Evolutionary conservation across 1,140 invertebrate genomes (phyloP).

Genomic region (Drosophila varians): DNA sequence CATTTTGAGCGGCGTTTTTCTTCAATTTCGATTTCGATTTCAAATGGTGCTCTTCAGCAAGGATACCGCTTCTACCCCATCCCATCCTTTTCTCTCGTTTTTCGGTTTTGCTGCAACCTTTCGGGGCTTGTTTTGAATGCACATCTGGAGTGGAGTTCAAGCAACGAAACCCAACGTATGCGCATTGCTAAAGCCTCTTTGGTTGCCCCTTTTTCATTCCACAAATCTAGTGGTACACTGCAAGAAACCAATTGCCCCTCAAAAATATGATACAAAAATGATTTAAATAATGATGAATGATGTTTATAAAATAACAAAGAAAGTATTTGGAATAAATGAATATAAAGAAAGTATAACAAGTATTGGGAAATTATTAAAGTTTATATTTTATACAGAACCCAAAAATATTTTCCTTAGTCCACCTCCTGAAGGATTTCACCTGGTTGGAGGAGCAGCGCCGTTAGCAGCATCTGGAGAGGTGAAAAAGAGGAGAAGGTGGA

Average conservation of each 20-base stretch:
- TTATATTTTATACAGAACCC: too few species aligned
- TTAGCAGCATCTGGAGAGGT: background rate
- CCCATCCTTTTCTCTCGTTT: too few species aligned
- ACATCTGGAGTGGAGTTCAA: constrained; percentile 23
- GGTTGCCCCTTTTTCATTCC: constrained; percentile 8
- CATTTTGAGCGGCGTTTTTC: constrained; percentile 51
- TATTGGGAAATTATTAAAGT: too few species aligned
- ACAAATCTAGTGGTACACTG: background rate
- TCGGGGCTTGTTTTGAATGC: constrained; percentile 22
- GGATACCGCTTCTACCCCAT: too few species aligned
- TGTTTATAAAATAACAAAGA: too few species aligned
- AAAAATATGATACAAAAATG: background rate
- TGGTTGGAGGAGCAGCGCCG: background rate
- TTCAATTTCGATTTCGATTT: constrained; percentile 47
- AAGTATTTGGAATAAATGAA: too few species aligned
- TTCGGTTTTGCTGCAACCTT: background rate
- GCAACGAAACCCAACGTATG: constrained; percentile 16
- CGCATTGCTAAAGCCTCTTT: constrained; percentile 45
- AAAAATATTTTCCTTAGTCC: background rate
- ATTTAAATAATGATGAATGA: too few species aligned
- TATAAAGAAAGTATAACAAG: too few species aligned
- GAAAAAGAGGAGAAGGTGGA: too few species aligned
- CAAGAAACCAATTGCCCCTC: background rate
- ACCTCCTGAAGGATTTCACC: background rate
- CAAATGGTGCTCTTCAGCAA: constrained; percentile 27